Evolutionary conservation across 2,113 vertebrate genomes (phyloP).

Genomic region (Echinops telfairi): DNA sequence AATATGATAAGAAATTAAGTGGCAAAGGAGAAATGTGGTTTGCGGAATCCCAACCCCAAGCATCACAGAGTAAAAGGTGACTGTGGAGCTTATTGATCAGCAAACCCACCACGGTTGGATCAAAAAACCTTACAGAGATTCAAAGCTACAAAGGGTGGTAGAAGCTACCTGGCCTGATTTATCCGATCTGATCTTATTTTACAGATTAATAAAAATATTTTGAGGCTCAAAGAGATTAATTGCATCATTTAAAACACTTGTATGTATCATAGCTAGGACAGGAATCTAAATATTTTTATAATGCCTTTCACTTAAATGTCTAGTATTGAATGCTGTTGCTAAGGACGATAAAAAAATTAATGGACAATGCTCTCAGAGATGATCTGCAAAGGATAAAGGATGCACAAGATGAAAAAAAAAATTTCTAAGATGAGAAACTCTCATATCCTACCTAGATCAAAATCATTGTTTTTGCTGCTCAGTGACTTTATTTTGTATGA

Average conservation of each 20-base stretch:
- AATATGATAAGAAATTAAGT: not conserved
- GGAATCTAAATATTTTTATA: constrained; percentile 45
- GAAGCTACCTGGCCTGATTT: constrained; percentile 16
- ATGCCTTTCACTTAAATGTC: constrained; percentile 29
- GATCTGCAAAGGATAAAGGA: constrained; percentile 17
- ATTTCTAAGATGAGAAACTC: not conserved
- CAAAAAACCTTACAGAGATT: not conserved
- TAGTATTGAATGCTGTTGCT: constrained; percentile 1
- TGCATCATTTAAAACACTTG: not conserved
- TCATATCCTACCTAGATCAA: not conserved
- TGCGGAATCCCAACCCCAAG: not conserved
- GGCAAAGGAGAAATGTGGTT: not conserved
- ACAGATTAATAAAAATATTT: constrained; percentile 42
- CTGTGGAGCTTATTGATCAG: not conserved
- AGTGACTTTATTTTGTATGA: constrained; percentile 1
- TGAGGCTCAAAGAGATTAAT: not conserved
- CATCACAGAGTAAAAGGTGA: not conserved
- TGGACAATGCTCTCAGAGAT: not conserved
- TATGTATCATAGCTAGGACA: not conserved
- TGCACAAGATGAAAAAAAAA: not conserved
- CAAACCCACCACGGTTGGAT: not conserved
- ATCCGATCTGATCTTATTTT: constrained; percentile 50
- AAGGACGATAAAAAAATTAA: constrained; percentile 50
- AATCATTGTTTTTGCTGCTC: not conserved
- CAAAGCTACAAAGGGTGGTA: not conserved